Evolutionary conservation across 2,797 vertebrate species (phyloP), one percentile per base, ranked within the genome.

Genomic region (Spinibarbus caldwelli): DNA sequence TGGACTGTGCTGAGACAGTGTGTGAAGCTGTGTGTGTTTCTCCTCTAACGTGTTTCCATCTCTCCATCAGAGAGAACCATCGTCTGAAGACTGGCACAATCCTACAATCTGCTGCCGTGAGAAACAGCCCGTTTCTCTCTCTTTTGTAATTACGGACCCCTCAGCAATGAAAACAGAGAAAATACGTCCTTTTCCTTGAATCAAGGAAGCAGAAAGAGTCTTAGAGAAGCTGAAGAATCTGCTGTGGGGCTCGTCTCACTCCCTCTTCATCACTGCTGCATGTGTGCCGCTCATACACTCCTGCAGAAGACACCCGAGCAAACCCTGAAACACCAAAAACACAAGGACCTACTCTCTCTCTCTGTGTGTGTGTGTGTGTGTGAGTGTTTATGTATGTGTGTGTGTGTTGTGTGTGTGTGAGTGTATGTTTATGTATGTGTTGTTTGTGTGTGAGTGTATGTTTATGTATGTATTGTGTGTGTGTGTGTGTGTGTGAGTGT

Each of bases 191-290:
- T 94, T 97, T 98, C 98, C 98, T 99, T 99, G 98, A 99, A 99
- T 99, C 97, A 99, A 99, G 97, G 97, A 99, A 96, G 95, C 92
- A 91, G 91, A 93, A 90, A 94, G 95, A 95, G 92, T 95, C 93
- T 93, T 86, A 90, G 94, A 93, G 92, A 95, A 85, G 92, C 86
- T 93, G 84, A n/a, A n/a, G n/a, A n/a, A n/a, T n/a, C n/a, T n/a
- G n/a, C n/a, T n/a, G n/a, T n/a, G n/a, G 52, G 67, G 34, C 49
- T 62, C 26, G 14, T 29, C 59, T 64, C 59, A 15, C 14, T 15
- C 26, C 59, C 59, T 64, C 59, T 7, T 2, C 14, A 31, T 64
- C 59, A 64, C 59, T 23, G 54, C 54, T 64, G 59, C 59, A 64
- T 64, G 59, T 64, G 59, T 31, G 59, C 59, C 17, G 59, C 59